Conservation (phyloP, 1,140 invertebrate genomes). For the Metaphire vulgaris region DNA sequence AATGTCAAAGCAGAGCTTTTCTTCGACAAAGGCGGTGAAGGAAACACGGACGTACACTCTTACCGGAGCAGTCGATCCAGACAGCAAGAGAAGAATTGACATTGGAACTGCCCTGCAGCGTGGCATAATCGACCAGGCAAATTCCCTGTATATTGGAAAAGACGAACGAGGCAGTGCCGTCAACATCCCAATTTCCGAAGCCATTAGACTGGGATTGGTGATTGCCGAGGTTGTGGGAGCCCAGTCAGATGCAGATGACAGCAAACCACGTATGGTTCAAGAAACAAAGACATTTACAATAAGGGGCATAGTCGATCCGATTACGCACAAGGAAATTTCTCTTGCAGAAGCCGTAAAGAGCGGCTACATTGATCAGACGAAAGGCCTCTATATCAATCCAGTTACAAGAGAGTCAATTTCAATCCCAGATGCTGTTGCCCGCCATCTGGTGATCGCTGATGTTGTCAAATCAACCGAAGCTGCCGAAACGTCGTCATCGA, state of each 20-base stretch:
- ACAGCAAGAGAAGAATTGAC: conserved; percentile 24
- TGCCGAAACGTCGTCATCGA: conserved; percentile 59
- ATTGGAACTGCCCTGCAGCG: conserved; percentile 25
- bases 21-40: conserved; percentile 64
- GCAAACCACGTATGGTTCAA: conserved; percentile 32
- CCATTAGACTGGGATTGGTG: conserved; percentile 30
- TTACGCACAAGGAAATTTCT: conserved; percentile 55
- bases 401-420: conserved; percentile 66
- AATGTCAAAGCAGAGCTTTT: conserved; percentile 70
- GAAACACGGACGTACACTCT: conserved; percentile 18
- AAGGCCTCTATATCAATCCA: conserved; percentile 71
- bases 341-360: conserved; percentile 71
- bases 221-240: conserved; percentile 40
- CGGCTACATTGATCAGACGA: conserved; percentile 73
- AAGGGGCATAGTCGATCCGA: conserved; percentile 64
- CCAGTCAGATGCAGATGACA: conserved; percentile 37
- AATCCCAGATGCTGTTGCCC: conserved; percentile 70
- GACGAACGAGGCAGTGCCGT: conserved; percentile 60
- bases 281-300: conserved; percentile 49
- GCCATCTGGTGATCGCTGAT: conserved; percentile 63
- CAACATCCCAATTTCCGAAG: conserved; percentile 38
- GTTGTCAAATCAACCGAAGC: conserved; percentile 63
- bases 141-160: conserved; percentile 64
- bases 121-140: conserved; percentile 50
- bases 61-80: conserved; percentile 23